Conservation (phyloP, 2,888 invertebrate species). For the Drosophila prostipennis region DNA sequence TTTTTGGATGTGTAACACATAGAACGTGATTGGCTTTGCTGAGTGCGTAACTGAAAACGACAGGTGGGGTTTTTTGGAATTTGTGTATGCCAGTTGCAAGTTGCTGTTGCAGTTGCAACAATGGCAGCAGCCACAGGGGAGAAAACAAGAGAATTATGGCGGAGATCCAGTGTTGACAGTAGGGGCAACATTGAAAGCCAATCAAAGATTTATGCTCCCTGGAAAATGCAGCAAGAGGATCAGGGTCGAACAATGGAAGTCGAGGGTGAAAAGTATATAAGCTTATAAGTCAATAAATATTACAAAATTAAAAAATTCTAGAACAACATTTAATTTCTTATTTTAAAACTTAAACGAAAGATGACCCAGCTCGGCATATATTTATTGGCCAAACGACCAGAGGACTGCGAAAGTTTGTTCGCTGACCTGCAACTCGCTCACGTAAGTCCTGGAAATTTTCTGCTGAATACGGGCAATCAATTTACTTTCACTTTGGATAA, state of each 20-base stretch:
- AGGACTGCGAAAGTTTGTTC: slow-evolving; percentile 11
- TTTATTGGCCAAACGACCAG: slow-evolving; percentile 56
- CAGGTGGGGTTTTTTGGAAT: slow-evolving; percentile 18
- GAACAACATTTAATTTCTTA: not conserved
- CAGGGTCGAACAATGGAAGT: slow-evolving; percentile 46
- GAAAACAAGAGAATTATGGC: slow-evolving; percentile 1
- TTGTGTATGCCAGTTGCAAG: slow-evolving; percentile 33
- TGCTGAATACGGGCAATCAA: slow-evolving; percentile 68
- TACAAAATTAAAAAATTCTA: not conserved
- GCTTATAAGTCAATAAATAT: no score
- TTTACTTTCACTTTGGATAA: slow-evolving; percentile 63
- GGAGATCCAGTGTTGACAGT: slow-evolving; percentile 2
- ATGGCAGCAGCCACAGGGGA: slow-evolving; percentile 9
- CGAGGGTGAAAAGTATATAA: not conserved
- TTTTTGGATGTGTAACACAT: slow-evolving; percentile 56
- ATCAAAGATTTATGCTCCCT: slow-evolving; percentile 30
- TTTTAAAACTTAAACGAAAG: not conserved
- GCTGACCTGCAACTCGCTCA: slow-evolving; percentile 30
- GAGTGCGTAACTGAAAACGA: slow-evolving; percentile 58
- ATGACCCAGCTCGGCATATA: not conserved
- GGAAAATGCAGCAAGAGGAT: slow-evolving; percentile 25
- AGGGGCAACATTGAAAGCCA: slow-evolving; percentile 10
- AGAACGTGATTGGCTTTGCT: slow-evolving; percentile 69
- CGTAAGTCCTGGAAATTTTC: slow-evolving; percentile 33
- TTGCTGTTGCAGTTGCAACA: slow-evolving; percentile 27